These are phyloP conservation scores for Lepus timidus DNA, from an alignment of 2,113 vertebrate genomes.

Conservation along the genomic window DNA sequence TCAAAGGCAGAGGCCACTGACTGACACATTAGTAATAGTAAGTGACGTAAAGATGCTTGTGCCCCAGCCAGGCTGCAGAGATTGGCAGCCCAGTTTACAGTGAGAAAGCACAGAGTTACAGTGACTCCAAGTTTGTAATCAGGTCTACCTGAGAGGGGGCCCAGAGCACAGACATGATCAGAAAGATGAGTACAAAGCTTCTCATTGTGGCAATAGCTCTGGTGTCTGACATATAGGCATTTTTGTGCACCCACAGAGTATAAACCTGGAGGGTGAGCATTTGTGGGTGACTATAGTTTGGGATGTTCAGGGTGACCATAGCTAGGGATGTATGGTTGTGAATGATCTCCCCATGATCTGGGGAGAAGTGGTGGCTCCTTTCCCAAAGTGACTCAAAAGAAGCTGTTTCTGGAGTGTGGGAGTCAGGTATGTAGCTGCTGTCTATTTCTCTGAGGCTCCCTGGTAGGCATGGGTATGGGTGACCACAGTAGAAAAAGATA, in stretches of 20 bases:
- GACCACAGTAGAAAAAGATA: neutral
- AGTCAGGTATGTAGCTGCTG: neutral
- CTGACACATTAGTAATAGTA: no score
- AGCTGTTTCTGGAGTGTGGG: neutral
- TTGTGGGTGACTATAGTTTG: neutral
- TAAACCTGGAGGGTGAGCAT: neutral
- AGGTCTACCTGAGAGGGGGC: neutral
- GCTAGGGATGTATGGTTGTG: neutral
- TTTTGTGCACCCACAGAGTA: neutral
- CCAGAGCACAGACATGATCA: neutral
- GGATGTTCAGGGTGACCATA: neutral
- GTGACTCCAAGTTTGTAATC: neutral
- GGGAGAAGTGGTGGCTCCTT: neutral
- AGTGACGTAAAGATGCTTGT: neutral
- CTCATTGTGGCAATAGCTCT: neutral
- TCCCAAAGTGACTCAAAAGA: neutral
- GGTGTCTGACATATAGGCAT: neutral
- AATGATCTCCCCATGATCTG: neutral
- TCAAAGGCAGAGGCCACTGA: no score
- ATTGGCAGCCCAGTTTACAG: neutral
- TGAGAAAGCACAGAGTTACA: neutral
- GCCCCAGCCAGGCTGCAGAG: neutral
- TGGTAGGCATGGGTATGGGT: neutral
- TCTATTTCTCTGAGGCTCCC: neutral
- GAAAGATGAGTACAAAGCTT: neutral